These are phyloP conservation scores for Myiotriccus ornatus DNA, from an alignment of 2,797 vertebrate species.

Conservation along the genomic window DNA sequence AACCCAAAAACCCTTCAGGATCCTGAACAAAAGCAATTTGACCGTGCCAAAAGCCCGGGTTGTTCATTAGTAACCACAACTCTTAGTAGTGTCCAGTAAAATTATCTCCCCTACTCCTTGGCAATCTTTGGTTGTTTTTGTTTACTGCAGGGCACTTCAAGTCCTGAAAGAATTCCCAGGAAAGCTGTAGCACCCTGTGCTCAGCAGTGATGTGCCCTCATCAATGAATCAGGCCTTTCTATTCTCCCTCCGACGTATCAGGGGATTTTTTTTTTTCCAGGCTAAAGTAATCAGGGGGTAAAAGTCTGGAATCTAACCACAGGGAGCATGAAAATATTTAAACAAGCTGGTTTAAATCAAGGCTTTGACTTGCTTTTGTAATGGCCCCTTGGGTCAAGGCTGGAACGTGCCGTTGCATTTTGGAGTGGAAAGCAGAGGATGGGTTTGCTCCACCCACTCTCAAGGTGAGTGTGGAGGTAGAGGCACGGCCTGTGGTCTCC, in stretches of 20 bases:
- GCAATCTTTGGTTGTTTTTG: neutral
- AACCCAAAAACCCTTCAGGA: neutral
- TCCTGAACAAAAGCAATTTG: neutral
- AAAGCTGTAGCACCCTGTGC: conserved; percentile 21
- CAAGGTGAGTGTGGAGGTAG: accelerated
- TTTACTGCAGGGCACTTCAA: conserved; percentile 32
- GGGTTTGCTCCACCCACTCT: neutral
- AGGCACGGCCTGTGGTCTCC: neutral
- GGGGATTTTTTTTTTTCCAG: neutral
- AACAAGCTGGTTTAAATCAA: conserved; percentile 41
- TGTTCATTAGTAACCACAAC: neutral
- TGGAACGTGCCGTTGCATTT: neutral
- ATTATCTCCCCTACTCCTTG: neutral
- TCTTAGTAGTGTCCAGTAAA: neutral
- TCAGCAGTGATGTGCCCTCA: neutral
- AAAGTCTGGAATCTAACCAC: conserved; percentile 31
- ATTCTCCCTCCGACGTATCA: neutral
- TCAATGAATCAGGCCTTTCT: conserved; percentile 48
- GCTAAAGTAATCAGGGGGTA: conserved; percentile 6
- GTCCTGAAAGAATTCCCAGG: neutral
- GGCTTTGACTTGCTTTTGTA: conserved; percentile 16
- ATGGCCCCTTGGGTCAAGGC: neutral
- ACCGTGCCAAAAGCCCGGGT: neutral
- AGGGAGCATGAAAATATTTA: neutral
- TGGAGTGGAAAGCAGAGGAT: neutral